Percentiles rank a stretch among this genome's conserved stretches.
These are phyloP conservation scores for Cotesia vestalis DNA, from an alignment of 1,140 invertebrate genomes.

Conservation along the genomic window DNA sequence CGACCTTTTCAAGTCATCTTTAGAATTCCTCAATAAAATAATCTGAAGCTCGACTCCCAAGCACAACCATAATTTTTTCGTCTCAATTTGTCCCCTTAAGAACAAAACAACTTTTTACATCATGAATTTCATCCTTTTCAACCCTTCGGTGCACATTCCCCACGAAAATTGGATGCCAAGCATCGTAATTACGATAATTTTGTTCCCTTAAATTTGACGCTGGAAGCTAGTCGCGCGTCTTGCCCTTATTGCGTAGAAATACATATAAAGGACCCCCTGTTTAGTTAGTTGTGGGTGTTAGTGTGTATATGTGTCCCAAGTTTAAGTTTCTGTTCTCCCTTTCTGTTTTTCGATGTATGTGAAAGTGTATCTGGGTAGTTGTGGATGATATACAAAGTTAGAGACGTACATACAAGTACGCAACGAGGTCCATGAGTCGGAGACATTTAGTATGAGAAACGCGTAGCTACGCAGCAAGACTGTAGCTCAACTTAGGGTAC, in stretches of 20 bases:
- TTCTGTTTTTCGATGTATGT: constrained; percentile 30
- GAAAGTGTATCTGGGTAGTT: constrained; percentile 15
- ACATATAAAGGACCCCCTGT: constrained; percentile 34
- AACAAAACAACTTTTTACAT: constrained; percentile 21
- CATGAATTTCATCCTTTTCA: constrained; percentile 27
- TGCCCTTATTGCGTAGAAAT: constrained; percentile 44
- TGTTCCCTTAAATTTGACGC: constrained; percentile 31
- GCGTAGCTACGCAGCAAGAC: constrained; percentile 66
- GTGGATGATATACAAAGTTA: constrained; percentile 45
- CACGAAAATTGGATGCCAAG: constrained; percentile 39
- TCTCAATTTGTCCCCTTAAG: constrained; percentile 31
- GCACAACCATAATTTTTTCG: constrained; percentile 18
- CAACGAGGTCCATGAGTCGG: constrained; percentile 49
- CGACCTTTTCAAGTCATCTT: constrained; percentile 5
- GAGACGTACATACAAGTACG: constrained; percentile 33
- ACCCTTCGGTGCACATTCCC: constrained; percentile 29
- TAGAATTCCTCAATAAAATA: constrained; percentile 28
- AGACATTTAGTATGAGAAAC: constrained; percentile 67
- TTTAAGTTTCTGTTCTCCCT: constrained; percentile 30
- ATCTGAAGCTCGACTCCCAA: background rate
- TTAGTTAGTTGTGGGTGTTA: constrained; percentile 43
- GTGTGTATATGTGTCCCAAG: constrained; percentile 45
- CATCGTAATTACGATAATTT: constrained; percentile 57
- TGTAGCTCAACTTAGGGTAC: constrained; percentile 64
- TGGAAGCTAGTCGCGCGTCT: background rate